Percentiles rank a stretch among this genome's conserved stretches.
Evolutionary conservation across 2,888 invertebrate species (phyloP).

Genomic region (Candidula unifasciata): DNA sequence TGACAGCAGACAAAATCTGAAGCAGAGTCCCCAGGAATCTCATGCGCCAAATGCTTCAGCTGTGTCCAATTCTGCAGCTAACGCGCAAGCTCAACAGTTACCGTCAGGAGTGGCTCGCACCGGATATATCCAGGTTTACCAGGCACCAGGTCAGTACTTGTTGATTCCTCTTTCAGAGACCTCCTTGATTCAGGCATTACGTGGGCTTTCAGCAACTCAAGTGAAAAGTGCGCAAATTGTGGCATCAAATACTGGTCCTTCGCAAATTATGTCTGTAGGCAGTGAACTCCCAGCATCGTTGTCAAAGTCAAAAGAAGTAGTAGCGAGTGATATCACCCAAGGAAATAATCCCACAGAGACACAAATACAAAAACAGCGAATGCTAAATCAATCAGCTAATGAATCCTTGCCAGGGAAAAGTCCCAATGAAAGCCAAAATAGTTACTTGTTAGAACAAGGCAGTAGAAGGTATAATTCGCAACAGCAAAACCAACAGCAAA

Average conservation of each 20-base stretch:
- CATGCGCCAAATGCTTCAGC: not conserved
- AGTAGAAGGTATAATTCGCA: not conserved
- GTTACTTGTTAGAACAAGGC: no score
- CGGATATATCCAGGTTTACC: slow-evolving; percentile 29
- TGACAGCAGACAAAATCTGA: not conserved
- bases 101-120: not conserved
- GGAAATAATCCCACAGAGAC: not conserved
- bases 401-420: not conserved
- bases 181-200: slow-evolving; percentile 24
- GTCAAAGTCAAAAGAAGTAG: not conserved
- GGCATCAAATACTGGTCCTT: not conserved
- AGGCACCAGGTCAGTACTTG: slow-evolving; percentile 12
- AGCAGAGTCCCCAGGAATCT: not conserved
- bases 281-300: not conserved
- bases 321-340: not conserved
- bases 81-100: not conserved
- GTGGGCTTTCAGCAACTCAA: not conserved
- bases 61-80: not conserved
- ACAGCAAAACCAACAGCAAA: not conserved
- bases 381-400: not conserved
- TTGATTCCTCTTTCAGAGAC: slow-evolving; percentile 31
- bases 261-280: no score
- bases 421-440: not conserved
- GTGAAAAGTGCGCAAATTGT: not conserved
- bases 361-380: not conserved